These are phyloP conservation scores for Tuta absoluta DNA, from an alignment of 2,888 invertebrate genomes.

Conservation along the genomic window DNA sequence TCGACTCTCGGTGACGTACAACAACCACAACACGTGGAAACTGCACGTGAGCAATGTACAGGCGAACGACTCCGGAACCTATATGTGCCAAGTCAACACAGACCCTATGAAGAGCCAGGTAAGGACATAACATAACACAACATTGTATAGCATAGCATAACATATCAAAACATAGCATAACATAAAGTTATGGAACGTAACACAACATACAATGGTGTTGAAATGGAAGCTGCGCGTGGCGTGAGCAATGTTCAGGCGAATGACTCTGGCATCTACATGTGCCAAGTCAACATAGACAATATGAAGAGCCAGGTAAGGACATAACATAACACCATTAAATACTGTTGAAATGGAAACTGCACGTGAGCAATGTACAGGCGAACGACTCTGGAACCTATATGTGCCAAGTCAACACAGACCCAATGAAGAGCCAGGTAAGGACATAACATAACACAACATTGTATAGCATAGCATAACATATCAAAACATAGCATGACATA, in stretches of 20 bases:
- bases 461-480: too few species aligned
- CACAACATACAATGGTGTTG: constrained; percentile 66
- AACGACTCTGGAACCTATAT: background rate
- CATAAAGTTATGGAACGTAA: background rate
- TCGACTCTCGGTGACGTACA: constrained; percentile 92
- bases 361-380: too few species aligned
- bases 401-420: background rate
- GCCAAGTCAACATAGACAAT: background rate
- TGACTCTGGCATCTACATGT: background rate
- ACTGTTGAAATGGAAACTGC: too few species aligned
- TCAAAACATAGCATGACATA: too few species aligned
- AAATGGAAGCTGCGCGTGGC: too few species aligned
- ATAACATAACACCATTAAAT: background rate
- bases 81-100: constrained; percentile 97
- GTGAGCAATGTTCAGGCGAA: background rate
- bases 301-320: background rate
- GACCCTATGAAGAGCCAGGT: constrained; percentile 95
- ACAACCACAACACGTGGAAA: constrained; percentile 97
- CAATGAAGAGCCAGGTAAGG: background rate
- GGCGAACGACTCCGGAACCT: constrained; percentile 94
- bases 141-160: background rate
- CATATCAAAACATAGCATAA: background rate
- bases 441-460: too few species aligned
- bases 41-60: constrained; percentile 94
- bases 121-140: constrained; percentile 2